Percentiles rank a stretch among this genome's conserved stretches.
These are phyloP conservation scores for Leucania comma DNA, from an alignment of 2,888 invertebrate genomes.

Conservation along the genomic window DNA sequence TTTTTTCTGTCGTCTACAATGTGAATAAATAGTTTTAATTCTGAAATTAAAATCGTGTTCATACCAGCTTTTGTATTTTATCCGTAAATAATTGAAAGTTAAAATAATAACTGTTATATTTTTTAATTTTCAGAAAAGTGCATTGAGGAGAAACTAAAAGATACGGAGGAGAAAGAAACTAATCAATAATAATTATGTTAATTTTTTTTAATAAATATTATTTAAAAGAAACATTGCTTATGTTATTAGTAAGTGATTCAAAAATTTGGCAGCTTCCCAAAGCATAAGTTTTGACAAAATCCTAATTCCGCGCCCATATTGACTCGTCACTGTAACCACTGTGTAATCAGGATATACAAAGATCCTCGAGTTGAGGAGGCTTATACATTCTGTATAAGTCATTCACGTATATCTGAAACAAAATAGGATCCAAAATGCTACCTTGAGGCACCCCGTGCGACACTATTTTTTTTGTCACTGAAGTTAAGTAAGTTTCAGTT, in stretches of 20 bases:
- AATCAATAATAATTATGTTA: not conserved
- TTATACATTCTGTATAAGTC: too few relatives aligned
- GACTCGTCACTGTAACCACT: too few relatives aligned
- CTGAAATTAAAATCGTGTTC: not conserved
- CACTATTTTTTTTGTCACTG: too few relatives aligned
- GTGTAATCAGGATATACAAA: too few relatives aligned
- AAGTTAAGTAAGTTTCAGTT: too few relatives aligned
- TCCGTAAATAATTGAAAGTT: too few relatives aligned
- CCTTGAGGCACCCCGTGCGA: too few relatives aligned
- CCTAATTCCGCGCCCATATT: too few relatives aligned
- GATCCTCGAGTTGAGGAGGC: too few relatives aligned
- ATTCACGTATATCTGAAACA: too few relatives aligned
- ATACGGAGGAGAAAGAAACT: slow-evolving; percentile 19
- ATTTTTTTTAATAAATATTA: not conserved
- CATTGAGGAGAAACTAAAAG: slow-evolving; percentile 10
- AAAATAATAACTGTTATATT: not conserved
- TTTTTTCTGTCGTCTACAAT: not conserved
- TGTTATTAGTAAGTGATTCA: not conserved
- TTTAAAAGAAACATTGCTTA: not conserved
- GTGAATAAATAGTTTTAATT: too few relatives aligned
- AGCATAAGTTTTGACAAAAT: not conserved
- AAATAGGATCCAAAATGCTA: too few relatives aligned
- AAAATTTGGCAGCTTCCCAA: not conserved
- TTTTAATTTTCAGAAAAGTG: slow-evolving; percentile 26
- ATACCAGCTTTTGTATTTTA: not conserved